Percentiles rank a stretch among this genome's conserved stretches.
These are phyloP conservation scores for Pollenia labialis DNA, from an alignment of 2,888 invertebrate genomes.

Conservation along the genomic window DNA sequence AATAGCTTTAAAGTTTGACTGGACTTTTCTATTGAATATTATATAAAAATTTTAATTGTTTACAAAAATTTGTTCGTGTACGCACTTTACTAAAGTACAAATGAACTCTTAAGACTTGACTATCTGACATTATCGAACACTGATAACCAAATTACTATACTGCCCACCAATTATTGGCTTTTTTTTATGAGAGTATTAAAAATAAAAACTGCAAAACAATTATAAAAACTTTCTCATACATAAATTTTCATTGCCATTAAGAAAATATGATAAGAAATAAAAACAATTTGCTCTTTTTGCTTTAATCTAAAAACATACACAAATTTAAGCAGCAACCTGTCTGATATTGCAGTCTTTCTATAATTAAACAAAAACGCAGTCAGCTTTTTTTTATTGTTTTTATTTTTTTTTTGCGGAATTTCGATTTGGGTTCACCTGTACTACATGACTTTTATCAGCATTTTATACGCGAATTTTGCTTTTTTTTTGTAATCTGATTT, in stretches of 20 bases:
- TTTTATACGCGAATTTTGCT: conserved; percentile 25
- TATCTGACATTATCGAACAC: background rate
- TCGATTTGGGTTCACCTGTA: conserved; percentile 46
- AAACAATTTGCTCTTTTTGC: background rate
- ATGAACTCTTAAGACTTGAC: conserved; percentile 3
- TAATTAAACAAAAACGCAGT: conserved; percentile 29
- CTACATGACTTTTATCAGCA: background rate
- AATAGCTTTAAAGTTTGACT: too few species aligned
- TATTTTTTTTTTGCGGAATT: conserved; percentile 2
- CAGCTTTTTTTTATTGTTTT: background rate
- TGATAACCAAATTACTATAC: conserved; percentile 31
- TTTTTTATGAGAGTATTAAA: background rate
- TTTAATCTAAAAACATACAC: conserved; percentile 23
- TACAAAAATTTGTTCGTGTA: background rate
- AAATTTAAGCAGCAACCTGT: background rate
- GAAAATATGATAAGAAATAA: conserved; percentile 30
- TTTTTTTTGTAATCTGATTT: conserved; percentile 27
- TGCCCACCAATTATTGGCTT: background rate
- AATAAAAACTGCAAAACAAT: background rate
- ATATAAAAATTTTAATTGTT: background rate
- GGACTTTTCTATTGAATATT: background rate
- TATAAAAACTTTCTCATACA: conserved; percentile 11
- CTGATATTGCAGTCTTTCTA: conserved; percentile 23
- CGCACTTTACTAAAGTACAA: conserved; percentile 27
- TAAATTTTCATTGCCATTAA: conserved; percentile 14